Conservation (phyloP, 2,888 invertebrate genomes). For the Brachypalpus laphriformis region DNA sequence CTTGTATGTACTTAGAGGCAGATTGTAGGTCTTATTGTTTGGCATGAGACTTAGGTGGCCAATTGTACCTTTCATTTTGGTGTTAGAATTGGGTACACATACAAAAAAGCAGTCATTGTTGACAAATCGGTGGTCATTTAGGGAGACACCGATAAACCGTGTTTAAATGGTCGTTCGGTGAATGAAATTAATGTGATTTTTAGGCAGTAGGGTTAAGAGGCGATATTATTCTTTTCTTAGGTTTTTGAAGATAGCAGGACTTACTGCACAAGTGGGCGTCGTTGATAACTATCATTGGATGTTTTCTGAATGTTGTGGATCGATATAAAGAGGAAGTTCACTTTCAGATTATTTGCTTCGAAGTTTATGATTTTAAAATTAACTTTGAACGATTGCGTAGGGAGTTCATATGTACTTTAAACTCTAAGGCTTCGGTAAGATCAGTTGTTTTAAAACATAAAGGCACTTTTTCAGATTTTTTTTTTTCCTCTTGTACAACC, state of each 20-base stretch:
- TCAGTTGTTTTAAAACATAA: too few relatives aligned
- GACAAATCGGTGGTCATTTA: constrained; percentile 63
- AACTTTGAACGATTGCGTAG: too few relatives aligned
- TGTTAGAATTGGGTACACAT: not conserved
- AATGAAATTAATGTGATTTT: constrained; percentile 36
- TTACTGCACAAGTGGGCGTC: not conserved
- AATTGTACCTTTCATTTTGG: constrained; percentile 24
- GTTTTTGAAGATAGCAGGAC: not conserved
- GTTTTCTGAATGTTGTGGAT: too few relatives aligned
- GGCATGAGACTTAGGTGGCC: constrained; percentile 15
- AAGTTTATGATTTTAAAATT: too few relatives aligned
- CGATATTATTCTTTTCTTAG: not conserved
- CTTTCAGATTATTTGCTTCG: too few relatives aligned
- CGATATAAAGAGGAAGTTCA: too few relatives aligned
- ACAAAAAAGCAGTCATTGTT: constrained; percentile 17
- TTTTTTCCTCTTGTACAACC: too few relatives aligned
- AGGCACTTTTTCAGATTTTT: too few relatives aligned
- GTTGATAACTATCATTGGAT: not conserved
- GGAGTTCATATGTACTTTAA: too few relatives aligned
- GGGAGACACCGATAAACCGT: constrained; percentile 53
- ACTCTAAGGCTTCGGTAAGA: too few relatives aligned
- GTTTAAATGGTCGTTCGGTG: constrained; percentile 50
- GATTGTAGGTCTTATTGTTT: constrained; percentile 47
- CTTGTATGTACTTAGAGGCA: constrained; percentile 49
- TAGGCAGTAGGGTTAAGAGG: not conserved